Evolutionary conservation across 2,888 invertebrate genomes (phyloP).

Genomic region (Eumerus sabulonum): DNA sequence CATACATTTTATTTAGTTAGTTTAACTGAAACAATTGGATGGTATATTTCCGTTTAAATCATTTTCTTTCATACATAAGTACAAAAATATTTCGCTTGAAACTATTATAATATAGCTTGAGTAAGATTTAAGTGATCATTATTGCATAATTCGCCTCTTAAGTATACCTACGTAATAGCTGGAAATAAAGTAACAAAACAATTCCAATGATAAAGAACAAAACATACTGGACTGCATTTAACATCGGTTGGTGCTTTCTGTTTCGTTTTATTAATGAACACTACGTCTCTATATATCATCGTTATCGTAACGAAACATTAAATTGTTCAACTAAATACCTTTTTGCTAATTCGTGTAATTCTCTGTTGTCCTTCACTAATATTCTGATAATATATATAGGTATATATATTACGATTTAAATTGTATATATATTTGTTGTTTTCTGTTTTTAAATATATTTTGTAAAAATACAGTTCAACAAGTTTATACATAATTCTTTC

Average conservation of each 20-base stretch:
- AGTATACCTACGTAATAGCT: conserved; percentile 19
- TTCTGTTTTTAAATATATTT: no score
- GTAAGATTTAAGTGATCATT: conserved; percentile 40
- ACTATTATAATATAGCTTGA: conserved; percentile 15
- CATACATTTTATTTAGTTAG: conserved; percentile 12
- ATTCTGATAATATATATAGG: conserved; percentile 34
- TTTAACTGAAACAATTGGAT: conserved; percentile 21
- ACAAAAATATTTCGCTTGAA: conserved; percentile 61
- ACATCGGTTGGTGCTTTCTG: conserved; percentile 26
- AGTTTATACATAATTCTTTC: conserved; percentile 56
- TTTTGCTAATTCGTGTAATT: conserved; percentile 34
- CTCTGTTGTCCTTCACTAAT: conserved; percentile 43
- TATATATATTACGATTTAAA: conserved; percentile 32
- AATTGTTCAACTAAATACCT: conserved; percentile 41
- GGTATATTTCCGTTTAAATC: conserved; percentile 4
- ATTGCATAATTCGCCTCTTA: conserved; percentile 38
- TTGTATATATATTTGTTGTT: conserved; percentile 55
- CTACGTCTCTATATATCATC: background rate
- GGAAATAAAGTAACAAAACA: conserved; percentile 11
- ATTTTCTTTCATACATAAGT: conserved; percentile 56
- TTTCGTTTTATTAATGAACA: background rate
- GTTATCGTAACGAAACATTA: conserved; percentile 20
- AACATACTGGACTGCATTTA: conserved; percentile 11
- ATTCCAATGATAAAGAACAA: background rate
- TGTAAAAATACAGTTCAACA: conserved; percentile 68